These are phyloP conservation scores for Alosa alosa DNA, from an alignment of 2,113 vertebrate species.

Conservation along the genomic window DNA sequence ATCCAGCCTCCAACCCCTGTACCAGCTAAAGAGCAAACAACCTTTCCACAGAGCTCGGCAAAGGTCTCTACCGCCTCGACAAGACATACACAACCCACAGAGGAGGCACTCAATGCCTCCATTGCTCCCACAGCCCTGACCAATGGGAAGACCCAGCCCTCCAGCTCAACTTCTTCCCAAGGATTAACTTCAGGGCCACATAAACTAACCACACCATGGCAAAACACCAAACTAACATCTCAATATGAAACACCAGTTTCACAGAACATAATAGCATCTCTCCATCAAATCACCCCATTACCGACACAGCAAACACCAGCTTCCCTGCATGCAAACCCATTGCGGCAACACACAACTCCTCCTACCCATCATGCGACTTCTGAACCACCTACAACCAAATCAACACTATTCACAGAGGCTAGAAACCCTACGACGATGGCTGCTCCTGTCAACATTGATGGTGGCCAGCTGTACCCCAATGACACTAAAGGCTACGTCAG, in stretches of 20 bases:
- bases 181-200: background rate
- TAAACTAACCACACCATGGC: background rate
- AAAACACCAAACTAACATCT: background rate
- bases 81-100: background rate
- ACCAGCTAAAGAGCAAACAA: conserved; percentile 23
- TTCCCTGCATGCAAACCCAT: background rate
- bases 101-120: background rate
- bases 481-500: conserved; percentile 74
- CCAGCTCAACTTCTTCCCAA: background rate
- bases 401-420: conserved; percentile 10
- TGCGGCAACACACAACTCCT: background rate
- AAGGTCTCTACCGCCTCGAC: background rate
- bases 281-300: background rate
- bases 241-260: background rate
- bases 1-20: conserved; percentile 46
- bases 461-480: conserved; percentile 74
- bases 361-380: background rate
- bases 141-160: background rate
- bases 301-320: background rate
- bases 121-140: background rate
- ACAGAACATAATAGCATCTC: background rate
- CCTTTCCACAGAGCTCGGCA: conserved; percentile 25
- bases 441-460: conserved; percentile 55
- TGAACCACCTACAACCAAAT: background rate
- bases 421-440: conserved; percentile 31